Evolutionary conservation across 35 echinoderm and acorn worm genomes (phyloP).

Genomic region (Diadema setosum): DNA sequence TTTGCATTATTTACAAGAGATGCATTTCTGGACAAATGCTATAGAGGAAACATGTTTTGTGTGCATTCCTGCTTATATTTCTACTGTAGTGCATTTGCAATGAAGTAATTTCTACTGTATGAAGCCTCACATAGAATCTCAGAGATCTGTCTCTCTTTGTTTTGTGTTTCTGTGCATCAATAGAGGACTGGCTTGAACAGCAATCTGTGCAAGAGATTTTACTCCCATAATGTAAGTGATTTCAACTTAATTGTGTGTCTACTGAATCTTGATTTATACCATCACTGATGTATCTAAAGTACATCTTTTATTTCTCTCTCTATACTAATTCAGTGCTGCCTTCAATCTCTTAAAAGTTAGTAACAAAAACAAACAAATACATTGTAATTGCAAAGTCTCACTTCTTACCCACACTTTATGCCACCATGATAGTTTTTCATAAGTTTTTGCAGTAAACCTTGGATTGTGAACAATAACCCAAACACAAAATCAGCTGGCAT

Average conservation of each 20-base stretch:
- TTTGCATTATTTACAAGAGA: no score
- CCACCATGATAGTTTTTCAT: not conserved
- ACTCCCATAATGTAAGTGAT: slow-evolving; percentile 10
- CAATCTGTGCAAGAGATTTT: not conserved
- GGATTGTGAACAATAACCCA: no score
- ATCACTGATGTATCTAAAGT: not conserved
- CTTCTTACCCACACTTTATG: not conserved
- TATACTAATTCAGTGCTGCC: not conserved
- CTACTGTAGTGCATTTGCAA: not conserved
- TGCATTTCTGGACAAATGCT: not conserved
- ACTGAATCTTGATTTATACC: not conserved
- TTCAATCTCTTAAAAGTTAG: not conserved
- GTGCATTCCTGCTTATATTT: not conserved
- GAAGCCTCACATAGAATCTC: not conserved
- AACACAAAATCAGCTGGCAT: no score
- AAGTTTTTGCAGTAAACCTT: no score
- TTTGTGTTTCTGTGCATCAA: not conserved
- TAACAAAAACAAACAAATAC: not conserved
- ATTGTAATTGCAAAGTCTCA: not conserved
- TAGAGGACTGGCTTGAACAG: not conserved
- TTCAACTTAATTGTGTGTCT: not conserved
- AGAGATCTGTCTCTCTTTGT: not conserved
- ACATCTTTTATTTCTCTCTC: not conserved
- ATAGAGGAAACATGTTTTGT: not conserved
- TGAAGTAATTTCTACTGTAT: not conserved